These are phyloP conservation scores for Catharus minimus DNA, from an alignment of 2,113 vertebrate genomes.

Conservation along the genomic window DNA sequence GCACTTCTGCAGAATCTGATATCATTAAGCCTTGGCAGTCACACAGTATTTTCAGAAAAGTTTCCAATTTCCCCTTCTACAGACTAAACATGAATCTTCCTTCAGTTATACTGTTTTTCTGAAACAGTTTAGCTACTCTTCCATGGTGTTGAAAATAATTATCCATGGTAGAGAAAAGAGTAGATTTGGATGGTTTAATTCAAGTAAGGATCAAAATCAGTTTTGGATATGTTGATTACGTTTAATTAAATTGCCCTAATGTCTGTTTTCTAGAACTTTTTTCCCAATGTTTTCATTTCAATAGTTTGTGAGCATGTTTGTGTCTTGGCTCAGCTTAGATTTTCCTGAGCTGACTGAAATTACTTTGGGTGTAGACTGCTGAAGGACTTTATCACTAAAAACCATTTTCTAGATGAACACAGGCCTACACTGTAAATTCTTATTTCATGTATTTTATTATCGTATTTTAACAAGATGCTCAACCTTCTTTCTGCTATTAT, in stretches of 20 bases:
- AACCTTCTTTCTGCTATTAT: not conserved
- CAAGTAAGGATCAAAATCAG: not conserved
- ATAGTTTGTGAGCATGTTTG: not conserved
- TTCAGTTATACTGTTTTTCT: not conserved
- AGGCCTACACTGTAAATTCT: not conserved
- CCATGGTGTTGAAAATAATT: not conserved
- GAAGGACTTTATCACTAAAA: conserved; percentile 20
- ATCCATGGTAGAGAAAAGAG: not conserved
- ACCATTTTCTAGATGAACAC: conserved; percentile 17
- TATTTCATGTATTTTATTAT: not conserved
- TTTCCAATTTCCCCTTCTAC: not conserved
- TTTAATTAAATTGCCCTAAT: conserved; percentile 27
- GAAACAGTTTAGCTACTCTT: not conserved
- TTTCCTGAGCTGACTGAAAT: conserved; percentile 38
- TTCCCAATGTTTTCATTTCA: not conserved
- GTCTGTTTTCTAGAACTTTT: not conserved
- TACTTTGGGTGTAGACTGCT: not conserved
- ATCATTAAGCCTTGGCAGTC: not conserved
- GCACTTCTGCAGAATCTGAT: not conserved
- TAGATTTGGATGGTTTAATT: not conserved
- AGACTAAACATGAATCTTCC: not conserved
- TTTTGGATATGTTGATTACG: not conserved
- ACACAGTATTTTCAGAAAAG: not conserved
- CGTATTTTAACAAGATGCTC: not conserved
- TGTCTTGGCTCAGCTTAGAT: conserved; percentile 30